Evolutionary conservation across 2,888 invertebrate genomes (phyloP), one percentile per base, ranked within the genome.

Genomic region (Drosophila ochracea): DNA sequence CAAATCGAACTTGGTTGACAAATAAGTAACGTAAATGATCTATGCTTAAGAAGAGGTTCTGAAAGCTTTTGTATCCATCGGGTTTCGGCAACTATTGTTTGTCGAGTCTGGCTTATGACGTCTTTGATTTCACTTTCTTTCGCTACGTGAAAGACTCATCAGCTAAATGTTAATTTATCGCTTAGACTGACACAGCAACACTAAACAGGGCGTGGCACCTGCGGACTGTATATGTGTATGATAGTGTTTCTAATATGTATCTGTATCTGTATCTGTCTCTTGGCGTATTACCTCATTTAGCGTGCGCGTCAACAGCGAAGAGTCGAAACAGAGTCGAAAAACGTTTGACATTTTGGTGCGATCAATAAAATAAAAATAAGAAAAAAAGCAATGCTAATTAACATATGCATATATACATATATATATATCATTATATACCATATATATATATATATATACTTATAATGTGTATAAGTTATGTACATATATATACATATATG

Each of bases 341-440:
- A 80, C 89, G 85, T 88, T 89, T 89, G 88, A 88, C 89, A 89
- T 88, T 88, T 88, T 85, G 79, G 84, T 87, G 87, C 80, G 84
- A 82, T 79, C 89, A 88, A 88, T 89, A 88, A 89, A 87, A 73
- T 54, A 74, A 59, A 80, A 68, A 68, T 57, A 0, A 13, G 9
- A 72, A 57, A 77, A 77, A 83, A 86, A 83, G 76, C 89, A 89
- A 79, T 86, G 79, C 83, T 89, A 87, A 87, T 87, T 87, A 87
- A 87, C 89, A 88, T 86, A 89, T 88, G 78, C 69, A 78, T 50
- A 72, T 35, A 75, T 57, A 64, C 52, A 79, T 43, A 30, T 31
- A 31, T 30, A 64, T 50, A 72, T 65, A 68, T 37, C 71, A 72
- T 64, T 71, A 75, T 73, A 69, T 77, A 62, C 65, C 68, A 53